These are phyloP conservation scores for Gallirallus australis DNA, from an alignment of 2,797 vertebrate species.

Conservation along the genomic window DNA sequence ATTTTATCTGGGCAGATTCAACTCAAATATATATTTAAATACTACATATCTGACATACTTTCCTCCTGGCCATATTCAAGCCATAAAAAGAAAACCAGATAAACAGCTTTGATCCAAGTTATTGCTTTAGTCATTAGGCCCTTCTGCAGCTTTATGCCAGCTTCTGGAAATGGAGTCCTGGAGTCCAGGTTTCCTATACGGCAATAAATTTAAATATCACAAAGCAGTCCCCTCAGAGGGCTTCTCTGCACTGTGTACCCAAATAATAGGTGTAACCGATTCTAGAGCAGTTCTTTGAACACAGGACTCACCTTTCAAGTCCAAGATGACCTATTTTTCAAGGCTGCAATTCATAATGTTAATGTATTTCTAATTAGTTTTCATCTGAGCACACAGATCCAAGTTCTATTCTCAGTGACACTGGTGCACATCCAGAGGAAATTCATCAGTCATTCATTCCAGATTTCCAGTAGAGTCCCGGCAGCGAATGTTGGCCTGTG, in stretches of 20 bases:
- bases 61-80: neutral
- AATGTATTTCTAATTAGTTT: constrained; percentile 21
- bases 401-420: neutral
- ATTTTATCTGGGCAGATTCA: neutral
- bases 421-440: constrained; percentile 14
- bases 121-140: constrained; percentile 23
- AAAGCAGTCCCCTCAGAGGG: neutral
- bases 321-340: neutral
- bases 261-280: too few relatives aligned
- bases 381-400: neutral
- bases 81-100: constrained; percentile 32
- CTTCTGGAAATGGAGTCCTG: constrained; percentile 6
- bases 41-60: neutral
- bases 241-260: neutral
- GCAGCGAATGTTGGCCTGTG: neutral
- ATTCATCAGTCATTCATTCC: neutral
- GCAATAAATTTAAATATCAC: neutral
- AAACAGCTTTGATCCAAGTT: constrained; percentile 27
- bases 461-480: neutral
- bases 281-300: neutral
- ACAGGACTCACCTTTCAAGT: neutral
- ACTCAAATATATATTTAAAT: neutral
- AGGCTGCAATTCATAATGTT: neutral
- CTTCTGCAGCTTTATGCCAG: neutral
- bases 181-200: neutral